Evolutionary conservation across 2,888 invertebrate species (phyloP), one percentile per base, ranked within the genome.

Genomic region (Tetrapedia diversipes): DNA sequence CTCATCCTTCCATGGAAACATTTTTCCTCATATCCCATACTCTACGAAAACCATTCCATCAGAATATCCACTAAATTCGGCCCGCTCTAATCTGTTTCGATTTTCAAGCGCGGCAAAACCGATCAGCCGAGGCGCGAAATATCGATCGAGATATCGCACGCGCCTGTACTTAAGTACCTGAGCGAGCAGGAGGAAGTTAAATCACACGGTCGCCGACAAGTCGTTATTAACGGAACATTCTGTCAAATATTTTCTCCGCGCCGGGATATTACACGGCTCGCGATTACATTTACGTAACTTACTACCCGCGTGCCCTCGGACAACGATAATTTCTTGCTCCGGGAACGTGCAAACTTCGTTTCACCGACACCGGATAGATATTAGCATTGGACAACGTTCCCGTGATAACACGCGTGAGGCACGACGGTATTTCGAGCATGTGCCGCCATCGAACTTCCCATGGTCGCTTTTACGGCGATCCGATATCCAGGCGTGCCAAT

Each of bases 281-380:
- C 56, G 61, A 71, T 53, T 71, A 64, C 22, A 41, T 59, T 65
- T 59, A 37, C 65, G 57, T 57, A 57, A 60, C 41, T 63, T 8
- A 22, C 29, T 45, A 8, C 51, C n/a, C n/a, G 19, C 27, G 57
- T 11, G 32, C 24, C 34, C 24, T 19, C 59, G 32, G 16, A n/a
- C 27, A n/a, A n/a, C 47, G 47, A 47, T 63, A 34, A 37, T 63
- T 49, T 27, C 61, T 27, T 49, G 16, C 32, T n/a, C 22, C 16
- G 22, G 24, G 16, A 39, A 49, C 24, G 19, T 27, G 49, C 49
- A n/a, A 49, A 49, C 49, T 49, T 63, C 49, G 61, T 49, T 37
- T 37, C 49, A 63, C 49, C 37, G 37, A 16, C n/a, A 14, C 27
- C n/a, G 34, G 37, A n/a, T n/a, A n/a, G n/a, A n/a, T 63, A 63